Evolutionary conservation across 35 echinoderm and acorn worm genomes (phyloP).

Genomic region (Ophiothrix spiculata): DNA sequence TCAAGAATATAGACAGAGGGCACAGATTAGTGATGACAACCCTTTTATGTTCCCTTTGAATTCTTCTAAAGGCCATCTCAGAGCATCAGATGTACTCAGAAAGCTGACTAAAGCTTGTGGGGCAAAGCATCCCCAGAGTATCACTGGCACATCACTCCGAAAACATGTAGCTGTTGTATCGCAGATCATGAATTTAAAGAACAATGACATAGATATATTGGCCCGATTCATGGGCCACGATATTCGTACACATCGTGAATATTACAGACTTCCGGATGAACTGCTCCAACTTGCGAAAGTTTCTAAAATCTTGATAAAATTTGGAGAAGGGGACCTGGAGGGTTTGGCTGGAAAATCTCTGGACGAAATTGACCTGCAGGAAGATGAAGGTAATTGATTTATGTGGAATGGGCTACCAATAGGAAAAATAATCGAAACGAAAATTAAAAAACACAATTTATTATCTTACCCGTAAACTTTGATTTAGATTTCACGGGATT

Average conservation of each 20-base stretch:
- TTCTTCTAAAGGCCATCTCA: conserved; percentile 1
- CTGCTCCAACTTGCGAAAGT: conserved; percentile 58
- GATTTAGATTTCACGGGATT: too few relatives aligned
- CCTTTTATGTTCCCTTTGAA: conserved; percentile 5
- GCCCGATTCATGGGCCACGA: conserved; percentile 61
- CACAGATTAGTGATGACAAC: not conserved
- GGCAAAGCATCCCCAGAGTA: conserved; percentile 56
- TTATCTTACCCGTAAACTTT: too few relatives aligned
- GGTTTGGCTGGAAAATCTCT: conserved; percentile 43
- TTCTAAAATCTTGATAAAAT: conserved; percentile 36
- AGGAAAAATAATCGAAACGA: too few relatives aligned
- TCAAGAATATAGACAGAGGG: not conserved
- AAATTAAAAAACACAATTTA: too few relatives aligned
- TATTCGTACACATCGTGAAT: conserved; percentile 54
- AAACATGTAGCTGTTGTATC: conserved; percentile 58
- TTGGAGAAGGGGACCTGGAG: conserved; percentile 48
- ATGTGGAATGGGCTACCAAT: too few relatives aligned
- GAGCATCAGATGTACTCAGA: conserved; percentile 59
- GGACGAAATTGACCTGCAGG: conserved; percentile 52
- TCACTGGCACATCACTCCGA: conserved; percentile 50
- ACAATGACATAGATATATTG: conserved; percentile 65
- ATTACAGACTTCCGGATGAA: conserved; percentile 61
- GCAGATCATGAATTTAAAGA: conserved; percentile 40
- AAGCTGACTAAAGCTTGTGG: conserved; percentile 31
- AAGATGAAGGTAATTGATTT: too few relatives aligned